Evolutionary conservation across 2,888 invertebrate genomes (phyloP).

Genomic region (Adelognathus sp.): DNA sequence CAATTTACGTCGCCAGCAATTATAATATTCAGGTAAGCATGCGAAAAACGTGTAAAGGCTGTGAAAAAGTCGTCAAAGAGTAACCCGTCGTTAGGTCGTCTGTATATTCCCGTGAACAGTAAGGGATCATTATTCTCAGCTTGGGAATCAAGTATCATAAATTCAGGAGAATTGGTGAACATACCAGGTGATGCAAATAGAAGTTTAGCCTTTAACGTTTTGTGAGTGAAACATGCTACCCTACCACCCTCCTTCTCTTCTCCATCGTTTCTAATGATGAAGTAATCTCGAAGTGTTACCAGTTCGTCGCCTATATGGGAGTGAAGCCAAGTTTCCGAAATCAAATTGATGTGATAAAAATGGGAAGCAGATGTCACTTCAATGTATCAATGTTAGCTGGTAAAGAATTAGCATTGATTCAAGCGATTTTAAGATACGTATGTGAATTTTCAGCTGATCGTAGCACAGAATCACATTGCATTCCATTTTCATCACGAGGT

Average conservation of each 20-base stretch:
- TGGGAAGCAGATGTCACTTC: too few species aligned
- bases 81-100: not conserved
- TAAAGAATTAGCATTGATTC: too few species aligned
- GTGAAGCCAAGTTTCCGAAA: too few species aligned
- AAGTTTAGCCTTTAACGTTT: not conserved
- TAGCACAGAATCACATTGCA: too few species aligned
- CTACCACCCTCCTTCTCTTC: slow-evolving; percentile 17
- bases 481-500: too few species aligned
- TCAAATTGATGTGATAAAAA: too few species aligned
- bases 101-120: not conserved
- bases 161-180: slow-evolving; percentile 13
- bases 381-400: too few species aligned
- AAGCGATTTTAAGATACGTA: too few species aligned
- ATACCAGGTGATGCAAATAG: not conserved
- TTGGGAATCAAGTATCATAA: not conserved
- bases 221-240: slow-evolving; percentile 27
- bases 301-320: not conserved
- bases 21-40: not conserved
- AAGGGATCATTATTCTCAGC: not conserved
- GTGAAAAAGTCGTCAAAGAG: not conserved
- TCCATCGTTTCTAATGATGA: slow-evolving; percentile 3
- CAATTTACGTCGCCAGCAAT: not conserved
- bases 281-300: not conserved
- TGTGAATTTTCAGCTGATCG: too few species aligned
- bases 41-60: not conserved